phyloP scores from a whole-genome alignment of 2,113 vertebrate genomes.

The Turnix velox region DNA sequence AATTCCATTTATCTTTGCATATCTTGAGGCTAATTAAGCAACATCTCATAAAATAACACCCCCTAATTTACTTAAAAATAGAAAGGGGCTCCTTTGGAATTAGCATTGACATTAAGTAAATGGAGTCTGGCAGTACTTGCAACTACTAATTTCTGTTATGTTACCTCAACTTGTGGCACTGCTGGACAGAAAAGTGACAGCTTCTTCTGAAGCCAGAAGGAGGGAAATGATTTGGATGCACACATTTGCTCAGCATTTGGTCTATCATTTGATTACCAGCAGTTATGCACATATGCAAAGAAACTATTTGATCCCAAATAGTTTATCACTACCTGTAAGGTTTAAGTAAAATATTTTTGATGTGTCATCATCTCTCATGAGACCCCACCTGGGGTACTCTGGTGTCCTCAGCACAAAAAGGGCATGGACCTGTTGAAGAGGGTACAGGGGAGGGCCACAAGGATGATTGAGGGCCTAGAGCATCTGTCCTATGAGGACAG shows the following conservation, averaged over 20 bases:
- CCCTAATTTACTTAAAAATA: accelerated
- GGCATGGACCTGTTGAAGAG: too few relatives aligned
- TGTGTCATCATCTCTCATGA: too few relatives aligned
- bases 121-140: background rate
- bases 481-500: too few relatives aligned
- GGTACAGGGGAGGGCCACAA: too few relatives aligned
- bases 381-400: too few relatives aligned
- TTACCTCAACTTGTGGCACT: background rate
- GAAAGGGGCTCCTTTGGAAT: background rate
- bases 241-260: background rate
- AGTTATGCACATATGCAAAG: background rate
- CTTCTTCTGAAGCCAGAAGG: background rate
- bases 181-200: background rate
- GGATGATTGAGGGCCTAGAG: too few relatives aligned
- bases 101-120: background rate
- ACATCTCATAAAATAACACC: background rate
- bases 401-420: too few relatives aligned
- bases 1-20: background rate
- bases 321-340: background rate
- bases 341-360: background rate
- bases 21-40: background rate
- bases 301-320: background rate
- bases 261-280: background rate
- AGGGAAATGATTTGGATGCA: background rate
- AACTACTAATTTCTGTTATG: background rate